A percentile compares a stretch with the other conserved stretches of the same genome.
phyloP scores from a whole-genome alignment of 2,888 invertebrate species.

The Chorisops tibialis region DNA sequence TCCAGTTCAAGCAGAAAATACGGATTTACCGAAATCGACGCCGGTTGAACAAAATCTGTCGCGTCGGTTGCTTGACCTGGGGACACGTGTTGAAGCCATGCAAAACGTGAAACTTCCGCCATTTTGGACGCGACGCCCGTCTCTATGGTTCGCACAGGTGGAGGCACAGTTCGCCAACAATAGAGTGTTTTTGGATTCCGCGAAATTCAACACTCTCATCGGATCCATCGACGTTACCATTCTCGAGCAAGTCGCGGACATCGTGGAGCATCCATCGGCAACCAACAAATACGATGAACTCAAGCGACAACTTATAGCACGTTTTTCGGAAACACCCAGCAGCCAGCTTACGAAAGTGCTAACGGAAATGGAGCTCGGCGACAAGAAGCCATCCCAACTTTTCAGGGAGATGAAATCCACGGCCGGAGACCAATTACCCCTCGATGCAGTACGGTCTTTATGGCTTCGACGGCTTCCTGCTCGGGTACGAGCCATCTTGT shows the following conservation, averaged over 20 bases:
- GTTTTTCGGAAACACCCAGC: background rate
- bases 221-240: background rate
- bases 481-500: background rate
- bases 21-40: too few species aligned
- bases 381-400: background rate
- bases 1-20: too few species aligned
- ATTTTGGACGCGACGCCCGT: too few species aligned
- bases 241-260: background rate
- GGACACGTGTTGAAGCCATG: too few species aligned
- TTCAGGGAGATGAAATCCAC: background rate
- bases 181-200: background rate
- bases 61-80: too few species aligned
- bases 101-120: too few species aligned
- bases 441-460: background rate
- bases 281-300: background rate
- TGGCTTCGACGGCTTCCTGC: background rate
- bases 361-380: background rate
- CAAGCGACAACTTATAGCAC: background rate
- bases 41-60: too few species aligned
- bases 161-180: background rate
- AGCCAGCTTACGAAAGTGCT: background rate
- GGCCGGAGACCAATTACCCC: background rate
- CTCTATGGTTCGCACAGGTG: too few species aligned
- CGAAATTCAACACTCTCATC: background rate
- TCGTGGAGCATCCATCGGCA: background rate